phyloP scores from a whole-genome alignment of 2,888 invertebrate genomes.

The Tinea pellionella region DNA sequence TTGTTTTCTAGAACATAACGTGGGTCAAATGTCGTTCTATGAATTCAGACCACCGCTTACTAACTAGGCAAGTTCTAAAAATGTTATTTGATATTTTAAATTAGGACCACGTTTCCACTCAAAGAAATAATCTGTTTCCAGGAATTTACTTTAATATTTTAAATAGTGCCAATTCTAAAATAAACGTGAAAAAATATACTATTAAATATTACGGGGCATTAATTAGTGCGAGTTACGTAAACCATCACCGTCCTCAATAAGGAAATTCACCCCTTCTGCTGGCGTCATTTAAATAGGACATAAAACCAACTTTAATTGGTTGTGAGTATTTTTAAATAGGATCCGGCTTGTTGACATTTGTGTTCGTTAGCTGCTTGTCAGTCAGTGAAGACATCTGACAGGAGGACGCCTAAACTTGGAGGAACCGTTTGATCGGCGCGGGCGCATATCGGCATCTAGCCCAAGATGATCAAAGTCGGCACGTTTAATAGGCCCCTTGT shows the following conservation, averaged over 20 bases:
- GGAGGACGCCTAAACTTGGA: constrained; percentile 33
- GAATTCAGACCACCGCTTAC: not conserved
- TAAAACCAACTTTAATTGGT: constrained; percentile 12
- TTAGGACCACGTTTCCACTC: not conserved
- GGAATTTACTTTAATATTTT: not conserved
- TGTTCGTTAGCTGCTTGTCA: constrained; percentile 33
- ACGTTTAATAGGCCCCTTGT: constrained; percentile 38
- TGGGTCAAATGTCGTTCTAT: not conserved
- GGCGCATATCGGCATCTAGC: constrained; percentile 28
- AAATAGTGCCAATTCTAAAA: too few species aligned
- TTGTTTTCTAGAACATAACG: not conserved
- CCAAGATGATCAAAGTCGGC: constrained; percentile 39
- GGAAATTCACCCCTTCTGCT: too few species aligned
- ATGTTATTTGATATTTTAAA: constrained; percentile 6
- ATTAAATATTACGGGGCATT: too few species aligned
- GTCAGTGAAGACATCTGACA: constrained; percentile 23
- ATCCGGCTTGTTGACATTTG: constrained; percentile 33
- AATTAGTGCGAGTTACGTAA: too few species aligned
- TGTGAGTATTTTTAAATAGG: constrained; percentile 20
- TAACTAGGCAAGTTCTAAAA: not conserved
- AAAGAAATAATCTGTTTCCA: not conserved
- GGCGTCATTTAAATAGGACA: too few species aligned
- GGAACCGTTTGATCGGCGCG: constrained; percentile 25
- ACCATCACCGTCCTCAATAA: too few species aligned
- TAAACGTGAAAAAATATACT: too few species aligned